These are phyloP conservation scores for Unio delphinus DNA, from an alignment of 2,888 invertebrate species.

Conservation along the genomic window DNA sequence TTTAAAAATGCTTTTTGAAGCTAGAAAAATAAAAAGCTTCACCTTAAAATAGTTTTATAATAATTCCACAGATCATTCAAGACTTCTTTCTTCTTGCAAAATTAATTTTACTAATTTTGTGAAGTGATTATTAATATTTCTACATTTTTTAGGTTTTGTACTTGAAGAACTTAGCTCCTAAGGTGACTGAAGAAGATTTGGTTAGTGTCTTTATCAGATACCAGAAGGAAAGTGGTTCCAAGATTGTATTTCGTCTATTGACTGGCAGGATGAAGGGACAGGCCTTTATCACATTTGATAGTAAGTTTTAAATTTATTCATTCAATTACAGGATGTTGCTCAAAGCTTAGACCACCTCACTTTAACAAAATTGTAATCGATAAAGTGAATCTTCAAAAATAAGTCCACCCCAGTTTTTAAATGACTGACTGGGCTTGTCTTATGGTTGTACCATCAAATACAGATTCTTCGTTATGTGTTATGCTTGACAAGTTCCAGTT, in stretches of 20 bases:
- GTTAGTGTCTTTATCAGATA: constrained; percentile 60
- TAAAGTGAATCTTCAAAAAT: no score
- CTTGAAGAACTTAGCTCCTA: constrained; percentile 62
- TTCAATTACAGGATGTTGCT: not conserved
- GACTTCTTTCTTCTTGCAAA: not conserved
- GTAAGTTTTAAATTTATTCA: constrained; percentile 34
- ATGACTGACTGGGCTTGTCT: no score
- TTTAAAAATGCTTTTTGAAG: no score
- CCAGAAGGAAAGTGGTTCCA: constrained; percentile 29
- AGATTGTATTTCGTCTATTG: constrained; percentile 54
- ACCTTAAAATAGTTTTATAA: no score
- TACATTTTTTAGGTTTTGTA: constrained; percentile 54
- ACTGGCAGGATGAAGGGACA: constrained; percentile 67
- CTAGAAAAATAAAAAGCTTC: no score
- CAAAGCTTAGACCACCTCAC: not conserved
- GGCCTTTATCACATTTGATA: constrained; percentile 66
- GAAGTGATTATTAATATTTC: not conserved
- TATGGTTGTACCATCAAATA: no score
- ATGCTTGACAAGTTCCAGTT: no score
- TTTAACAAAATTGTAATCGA: not conserved
- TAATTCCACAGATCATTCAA: not conserved
- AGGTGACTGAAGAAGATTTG: constrained; percentile 58
- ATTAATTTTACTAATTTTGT: not conserved
- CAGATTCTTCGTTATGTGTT: no score
- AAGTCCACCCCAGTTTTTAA: no score